Percentiles rank a stretch among this genome's conserved stretches.
Conservation (phyloP, 2,888 invertebrate species). For the Argyresthia albistria region DNA sequence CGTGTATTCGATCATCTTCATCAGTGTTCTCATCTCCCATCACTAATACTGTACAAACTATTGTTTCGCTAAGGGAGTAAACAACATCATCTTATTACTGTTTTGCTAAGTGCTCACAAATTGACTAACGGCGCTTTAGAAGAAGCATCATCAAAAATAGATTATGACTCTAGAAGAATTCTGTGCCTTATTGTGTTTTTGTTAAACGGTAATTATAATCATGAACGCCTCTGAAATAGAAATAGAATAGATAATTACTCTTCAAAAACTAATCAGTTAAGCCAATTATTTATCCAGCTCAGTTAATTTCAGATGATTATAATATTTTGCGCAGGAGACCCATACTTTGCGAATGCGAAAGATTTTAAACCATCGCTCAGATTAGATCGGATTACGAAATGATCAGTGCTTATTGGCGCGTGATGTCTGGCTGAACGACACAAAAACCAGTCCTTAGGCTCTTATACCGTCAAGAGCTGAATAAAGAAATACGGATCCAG, state of each 20-base stretch:
- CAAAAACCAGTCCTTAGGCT: not conserved
- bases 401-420: slow-evolving; percentile 36
- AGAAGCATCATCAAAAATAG: slow-evolving; percentile 28
- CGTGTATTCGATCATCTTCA: too few relatives aligned
- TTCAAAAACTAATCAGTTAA: not conserved
- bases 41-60: too few relatives aligned
- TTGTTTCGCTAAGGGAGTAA: too few relatives aligned
- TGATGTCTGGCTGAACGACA: slow-evolving; percentile 27
- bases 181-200: not conserved
- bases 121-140: not conserved
- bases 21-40: too few relatives aligned
- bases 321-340: not conserved
- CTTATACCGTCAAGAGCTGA: too few relatives aligned
- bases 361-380: not conserved
- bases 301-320: not conserved
- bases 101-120: too few relatives aligned
- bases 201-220: not conserved
- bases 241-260: not conserved
- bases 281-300: not conserved
- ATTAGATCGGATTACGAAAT: slow-evolving; percentile 51
- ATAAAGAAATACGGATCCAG: too few relatives aligned
- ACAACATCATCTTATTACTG: too few relatives aligned
- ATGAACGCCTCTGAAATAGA: not conserved
- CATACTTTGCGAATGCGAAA: not conserved
- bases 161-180: slow-evolving; percentile 19